phyloP scores from a whole-genome alignment of 53 echinoderm and acorn worm species.

The Echinarachnius parma region DNA sequence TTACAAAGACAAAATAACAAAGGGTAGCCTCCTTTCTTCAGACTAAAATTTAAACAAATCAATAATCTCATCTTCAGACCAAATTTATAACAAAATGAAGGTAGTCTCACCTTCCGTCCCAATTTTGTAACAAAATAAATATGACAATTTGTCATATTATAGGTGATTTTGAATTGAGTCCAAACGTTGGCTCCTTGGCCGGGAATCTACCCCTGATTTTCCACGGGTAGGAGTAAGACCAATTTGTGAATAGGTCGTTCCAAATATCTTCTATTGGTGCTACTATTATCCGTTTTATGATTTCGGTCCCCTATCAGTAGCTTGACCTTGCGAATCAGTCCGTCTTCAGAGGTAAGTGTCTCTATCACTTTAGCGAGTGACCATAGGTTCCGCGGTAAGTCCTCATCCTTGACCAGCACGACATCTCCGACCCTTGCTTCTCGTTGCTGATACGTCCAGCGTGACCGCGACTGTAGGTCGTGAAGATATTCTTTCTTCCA shows the following conservation, averaged over 20 bases:
- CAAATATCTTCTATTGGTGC: neutral
- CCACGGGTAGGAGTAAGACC: neutral
- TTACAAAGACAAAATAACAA: too few relatives aligned
- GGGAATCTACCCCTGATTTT: constrained; percentile 34
- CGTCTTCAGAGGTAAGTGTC: neutral
- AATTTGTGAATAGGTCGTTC: neutral
- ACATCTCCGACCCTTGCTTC: constrained; percentile 41
- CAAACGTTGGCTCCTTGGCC: constrained; percentile 27
- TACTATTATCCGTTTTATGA: too few relatives aligned
- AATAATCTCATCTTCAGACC: too few relatives aligned
- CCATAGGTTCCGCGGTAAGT: constrained; percentile 52
- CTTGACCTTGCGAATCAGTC: constrained; percentile 28
- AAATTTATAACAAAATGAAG: too few relatives aligned
- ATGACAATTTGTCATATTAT: too few relatives aligned
- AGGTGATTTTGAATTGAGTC: too few relatives aligned
- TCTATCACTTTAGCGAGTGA: constrained; percentile 41
- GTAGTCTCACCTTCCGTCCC: too few relatives aligned
- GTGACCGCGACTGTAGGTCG: constrained; percentile 46
- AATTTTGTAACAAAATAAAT: too few relatives aligned
- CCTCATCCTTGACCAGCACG: constrained; percentile 44
- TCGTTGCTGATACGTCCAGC: constrained; percentile 29
- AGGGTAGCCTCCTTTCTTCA: too few relatives aligned
- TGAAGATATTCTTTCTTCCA: constrained; percentile 60
- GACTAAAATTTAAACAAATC: too few relatives aligned
- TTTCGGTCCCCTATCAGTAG: constrained; percentile 3